These are phyloP conservation scores for Pomacea canaliculata DNA, from an alignment of 2,888 invertebrate species.

Conservation along the genomic window DNA sequence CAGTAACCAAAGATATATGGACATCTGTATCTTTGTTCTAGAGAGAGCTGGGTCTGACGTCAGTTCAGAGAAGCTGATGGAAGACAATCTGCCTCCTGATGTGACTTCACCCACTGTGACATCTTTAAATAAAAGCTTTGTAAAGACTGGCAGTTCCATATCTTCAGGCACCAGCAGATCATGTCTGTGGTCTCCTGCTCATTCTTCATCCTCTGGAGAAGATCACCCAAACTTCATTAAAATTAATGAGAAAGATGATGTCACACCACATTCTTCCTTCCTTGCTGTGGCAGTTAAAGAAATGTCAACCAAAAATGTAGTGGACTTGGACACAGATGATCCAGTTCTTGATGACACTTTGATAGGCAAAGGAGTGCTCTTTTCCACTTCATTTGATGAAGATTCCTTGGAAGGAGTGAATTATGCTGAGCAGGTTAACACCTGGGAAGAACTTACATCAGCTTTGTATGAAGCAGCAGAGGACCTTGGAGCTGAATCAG, in stretches of 20 bases:
- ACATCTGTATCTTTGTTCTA: too few species aligned
- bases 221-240: not conserved
- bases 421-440: not conserved
- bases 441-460: constrained; percentile 18
- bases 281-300: not conserved
- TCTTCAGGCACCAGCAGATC: too few species aligned
- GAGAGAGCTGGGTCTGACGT: too few species aligned
- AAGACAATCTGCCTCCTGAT: too few species aligned
- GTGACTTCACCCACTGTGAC: too few species aligned
- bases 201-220: too few species aligned
- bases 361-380: not conserved
- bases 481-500: not conserved
- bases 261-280: not conserved
- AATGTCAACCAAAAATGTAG: not conserved
- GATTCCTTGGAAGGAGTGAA: not conserved
- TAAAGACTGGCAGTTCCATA: too few species aligned
- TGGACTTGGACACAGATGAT: not conserved
- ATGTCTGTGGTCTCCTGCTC: too few species aligned
- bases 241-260: not conserved
- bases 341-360: not conserved
- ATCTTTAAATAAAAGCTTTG: too few species aligned
- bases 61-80: too few species aligned
- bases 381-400: constrained; percentile 17
- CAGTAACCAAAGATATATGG: too few species aligned
- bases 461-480: constrained; percentile 16